Conservation (phyloP, 2,797 vertebrate genomes). For the Babyrousa celebensis region DNA sequence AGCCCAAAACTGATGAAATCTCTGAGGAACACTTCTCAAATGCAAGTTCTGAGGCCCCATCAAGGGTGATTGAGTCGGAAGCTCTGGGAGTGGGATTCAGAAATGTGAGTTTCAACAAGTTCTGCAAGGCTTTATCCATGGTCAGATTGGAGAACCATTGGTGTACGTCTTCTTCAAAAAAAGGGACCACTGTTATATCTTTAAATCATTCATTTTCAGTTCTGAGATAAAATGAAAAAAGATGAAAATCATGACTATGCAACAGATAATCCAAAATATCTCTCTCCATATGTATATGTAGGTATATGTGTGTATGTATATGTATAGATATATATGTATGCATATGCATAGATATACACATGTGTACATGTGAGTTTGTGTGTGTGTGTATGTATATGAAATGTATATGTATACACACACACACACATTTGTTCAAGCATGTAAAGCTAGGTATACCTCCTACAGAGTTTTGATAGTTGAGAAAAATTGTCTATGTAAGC, state of each 20-base stretch:
- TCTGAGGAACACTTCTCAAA: neutral
- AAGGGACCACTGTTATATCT: neutral
- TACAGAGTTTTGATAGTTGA: neutral
- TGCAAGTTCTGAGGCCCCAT: neutral
- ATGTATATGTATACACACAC: too few species aligned
- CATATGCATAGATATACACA: neutral
- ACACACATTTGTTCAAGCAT: neutral
- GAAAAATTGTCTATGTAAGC: neutral
- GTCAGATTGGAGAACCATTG: neutral
- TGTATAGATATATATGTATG: too few species aligned
- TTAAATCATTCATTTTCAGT: neutral
- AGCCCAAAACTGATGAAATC: neutral
- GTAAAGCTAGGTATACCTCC: neutral
- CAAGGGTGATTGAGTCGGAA: neutral
- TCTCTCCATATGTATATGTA: neutral
- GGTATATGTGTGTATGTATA: neutral
- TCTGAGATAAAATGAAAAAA: neutral
- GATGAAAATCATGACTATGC: neutral
- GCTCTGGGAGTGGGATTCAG: accelerated
- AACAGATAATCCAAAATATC: neutral
- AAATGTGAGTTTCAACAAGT: neutral
- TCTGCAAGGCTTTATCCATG: neutral
- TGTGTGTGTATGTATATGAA: too few species aligned
- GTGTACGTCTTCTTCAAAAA: neutral
- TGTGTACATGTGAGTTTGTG: too few species aligned